A percentile compares a stretch with the other conserved stretches of the same genome.
These are phyloP conservation scores for Acanthoscelides obtectus DNA, from an alignment of 2,888 invertebrate genomes.

Conservation along the genomic window DNA sequence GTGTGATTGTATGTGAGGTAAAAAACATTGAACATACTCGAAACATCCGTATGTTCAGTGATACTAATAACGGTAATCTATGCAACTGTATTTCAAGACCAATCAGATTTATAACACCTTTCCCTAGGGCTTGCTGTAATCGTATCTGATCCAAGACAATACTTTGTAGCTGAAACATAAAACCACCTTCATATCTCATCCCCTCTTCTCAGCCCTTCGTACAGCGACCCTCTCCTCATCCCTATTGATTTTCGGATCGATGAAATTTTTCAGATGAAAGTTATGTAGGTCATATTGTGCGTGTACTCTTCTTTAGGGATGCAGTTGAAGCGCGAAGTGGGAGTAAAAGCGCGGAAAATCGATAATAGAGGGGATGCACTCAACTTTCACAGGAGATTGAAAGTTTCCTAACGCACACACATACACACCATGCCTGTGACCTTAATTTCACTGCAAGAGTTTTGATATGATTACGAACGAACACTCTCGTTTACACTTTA, in stretches of 20 bases:
- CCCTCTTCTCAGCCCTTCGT: not conserved
- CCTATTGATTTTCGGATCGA: constrained; percentile 26
- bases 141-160: too few species aligned
- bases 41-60: too few species aligned
- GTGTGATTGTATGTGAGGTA: too few species aligned
- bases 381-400: not conserved
- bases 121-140: too few species aligned
- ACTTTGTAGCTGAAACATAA: not conserved
- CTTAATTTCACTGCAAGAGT: not conserved
- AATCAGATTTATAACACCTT: too few species aligned
- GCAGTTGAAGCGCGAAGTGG: not conserved
- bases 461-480: not conserved
- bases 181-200: not conserved
- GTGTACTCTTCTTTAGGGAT: not conserved
- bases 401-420: not conserved
- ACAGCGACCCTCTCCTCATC: constrained; percentile 12
- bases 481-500: not conserved
- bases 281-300: constrained; percentile 5
- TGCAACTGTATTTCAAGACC: too few species aligned
- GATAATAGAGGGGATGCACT: not conserved
- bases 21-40: too few species aligned
- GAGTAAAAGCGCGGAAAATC: not conserved
- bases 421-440: not conserved
- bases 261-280: constrained; percentile 24
- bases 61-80: too few species aligned